A percentile compares a stretch with the other conserved stretches of the same genome.
Evolutionary conservation across 2,797 vertebrate species (phyloP).

Genomic region (Characodon lateralis): DNA sequence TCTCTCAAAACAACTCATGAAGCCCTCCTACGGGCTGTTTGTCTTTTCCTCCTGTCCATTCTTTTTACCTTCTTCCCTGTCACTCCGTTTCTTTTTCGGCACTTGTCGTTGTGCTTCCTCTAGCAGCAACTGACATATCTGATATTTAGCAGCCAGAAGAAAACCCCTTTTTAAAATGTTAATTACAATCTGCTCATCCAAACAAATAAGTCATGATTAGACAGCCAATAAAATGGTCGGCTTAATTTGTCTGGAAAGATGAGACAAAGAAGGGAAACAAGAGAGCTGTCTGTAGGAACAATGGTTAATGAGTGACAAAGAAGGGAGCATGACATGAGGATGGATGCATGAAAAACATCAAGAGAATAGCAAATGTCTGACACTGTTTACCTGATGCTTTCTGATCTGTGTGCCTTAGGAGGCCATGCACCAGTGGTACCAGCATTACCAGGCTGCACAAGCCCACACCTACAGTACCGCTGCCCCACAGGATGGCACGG

Average conservation of each 20-base stretch:
- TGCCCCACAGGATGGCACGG: constrained; percentile 69
- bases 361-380: constrained; percentile 37
- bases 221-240: constrained; percentile 51
- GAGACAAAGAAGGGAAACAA: constrained; percentile 43
- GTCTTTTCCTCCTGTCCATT: constrained; percentile 24
- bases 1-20: constrained; percentile 59
- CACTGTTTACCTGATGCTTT: constrained; percentile 15
- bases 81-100: constrained; percentile 11
- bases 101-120: constrained; percentile 11
- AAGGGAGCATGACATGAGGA: constrained; percentile 4
- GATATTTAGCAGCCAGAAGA: constrained; percentile 50
- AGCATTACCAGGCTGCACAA: constrained; percentile 83
- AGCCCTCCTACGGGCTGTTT: constrained; percentile 55
- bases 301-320: constrained; percentile 32
- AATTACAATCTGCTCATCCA: constrained; percentile 61
- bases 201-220: constrained; percentile 66
- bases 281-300: constrained; percentile 33
- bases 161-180: constrained; percentile 67
- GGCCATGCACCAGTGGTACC: constrained; percentile 87
- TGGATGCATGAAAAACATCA: constrained; percentile 4
- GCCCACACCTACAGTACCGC: constrained; percentile 76
- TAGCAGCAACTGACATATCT: constrained; percentile 55
- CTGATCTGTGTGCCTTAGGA: constrained; percentile 67
- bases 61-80: constrained; percentile 2
- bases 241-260: constrained; percentile 60